Conservation (phyloP, 2,888 invertebrate species). For the Dasysyrphus tricinctus region DNA sequence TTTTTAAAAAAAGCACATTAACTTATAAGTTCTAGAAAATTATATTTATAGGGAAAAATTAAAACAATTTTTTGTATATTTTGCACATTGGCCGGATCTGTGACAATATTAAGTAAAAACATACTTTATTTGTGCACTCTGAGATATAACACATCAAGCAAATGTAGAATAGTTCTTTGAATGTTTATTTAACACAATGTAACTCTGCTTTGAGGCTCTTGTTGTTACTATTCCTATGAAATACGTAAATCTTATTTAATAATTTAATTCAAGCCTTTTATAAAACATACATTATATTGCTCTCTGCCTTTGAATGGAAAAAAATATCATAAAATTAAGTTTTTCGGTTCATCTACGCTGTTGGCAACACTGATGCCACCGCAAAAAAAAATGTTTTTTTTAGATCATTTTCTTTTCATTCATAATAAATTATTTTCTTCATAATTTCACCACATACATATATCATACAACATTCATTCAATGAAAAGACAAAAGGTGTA, state of each 20-base stretch:
- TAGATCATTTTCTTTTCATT: constrained; percentile 43
- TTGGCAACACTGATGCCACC: not conserved
- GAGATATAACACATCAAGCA: constrained; percentile 16
- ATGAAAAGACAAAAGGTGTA: not conserved
- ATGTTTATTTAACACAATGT: constrained; percentile 6
- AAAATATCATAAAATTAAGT: not conserved
- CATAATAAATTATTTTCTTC: constrained; percentile 70
- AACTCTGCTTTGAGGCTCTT: constrained; percentile 63
- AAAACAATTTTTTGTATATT: constrained; percentile 37
- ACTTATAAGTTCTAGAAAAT: constrained; percentile 68
- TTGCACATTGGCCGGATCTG: constrained; percentile 68
- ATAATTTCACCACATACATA: constrained; percentile 54
- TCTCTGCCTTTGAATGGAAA: constrained; percentile 12
- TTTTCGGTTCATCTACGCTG: not conserved
- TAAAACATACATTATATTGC: not conserved
- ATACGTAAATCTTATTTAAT: constrained; percentile 57
- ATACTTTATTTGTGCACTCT: constrained; percentile 42
- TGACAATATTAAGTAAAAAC: constrained; percentile 56
- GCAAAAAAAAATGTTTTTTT: not conserved
- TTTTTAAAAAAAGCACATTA: constrained; percentile 34
- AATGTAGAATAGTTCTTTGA: constrained; percentile 10
- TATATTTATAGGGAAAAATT: constrained; percentile 59
- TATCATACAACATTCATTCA: constrained; percentile 32
- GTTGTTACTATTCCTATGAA: constrained; percentile 68
- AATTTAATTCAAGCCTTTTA: constrained; percentile 25